phyloP scores from a whole-genome alignment of 2,888 invertebrate genomes.

The Druceiella hillmani region DNA sequence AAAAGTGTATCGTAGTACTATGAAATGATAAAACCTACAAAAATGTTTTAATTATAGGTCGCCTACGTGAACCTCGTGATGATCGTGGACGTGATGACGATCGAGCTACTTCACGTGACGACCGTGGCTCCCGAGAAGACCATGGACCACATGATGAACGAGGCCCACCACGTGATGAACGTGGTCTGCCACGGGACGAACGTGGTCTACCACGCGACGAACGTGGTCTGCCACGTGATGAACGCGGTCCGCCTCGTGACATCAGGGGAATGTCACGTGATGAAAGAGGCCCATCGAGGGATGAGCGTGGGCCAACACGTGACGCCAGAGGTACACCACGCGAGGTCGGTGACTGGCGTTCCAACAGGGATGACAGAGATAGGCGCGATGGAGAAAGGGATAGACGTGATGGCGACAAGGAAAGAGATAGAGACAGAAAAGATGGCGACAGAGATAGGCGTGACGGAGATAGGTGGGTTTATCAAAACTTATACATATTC shows the following conservation, averaged over 20 bases:
- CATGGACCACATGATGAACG: slow-evolving; percentile 20
- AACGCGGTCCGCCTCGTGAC: slow-evolving; percentile 26
- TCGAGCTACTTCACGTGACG: slow-evolving; percentile 27
- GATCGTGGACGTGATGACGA: slow-evolving; percentile 26
- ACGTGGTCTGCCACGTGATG: slow-evolving; percentile 20
- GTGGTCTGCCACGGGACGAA: slow-evolving; percentile 6
- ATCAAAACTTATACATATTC: too few relatives aligned
- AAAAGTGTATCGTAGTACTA: slow-evolving; percentile 2
- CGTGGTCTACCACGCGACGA: slow-evolving; percentile 8
- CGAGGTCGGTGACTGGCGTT: slow-evolving; percentile 14
- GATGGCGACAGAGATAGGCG: too few relatives aligned
- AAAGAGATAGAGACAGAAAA: too few relatives aligned
- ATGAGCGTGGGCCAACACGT: slow-evolving; percentile 5
- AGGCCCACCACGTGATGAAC: slow-evolving; percentile 6
- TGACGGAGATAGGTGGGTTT: too few relatives aligned
- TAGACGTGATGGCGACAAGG: slow-evolving; percentile 26
- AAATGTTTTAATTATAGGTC: slow-evolving; percentile 17
- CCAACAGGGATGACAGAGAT: slow-evolving; percentile 12
- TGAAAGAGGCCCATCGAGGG: slow-evolving; percentile 21
- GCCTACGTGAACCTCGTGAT: slow-evolving; percentile 20
- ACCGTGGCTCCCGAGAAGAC: slow-evolving; percentile 22
- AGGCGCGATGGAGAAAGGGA: slow-evolving; percentile 25
- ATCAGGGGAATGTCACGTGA: slow-evolving; percentile 34
- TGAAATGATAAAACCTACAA: slow-evolving; percentile 24
- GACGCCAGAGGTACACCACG: slow-evolving; percentile 16